Conservation (phyloP, 2,113 vertebrate genomes). For the Hydrochoerus hydrochaeris region DNA sequence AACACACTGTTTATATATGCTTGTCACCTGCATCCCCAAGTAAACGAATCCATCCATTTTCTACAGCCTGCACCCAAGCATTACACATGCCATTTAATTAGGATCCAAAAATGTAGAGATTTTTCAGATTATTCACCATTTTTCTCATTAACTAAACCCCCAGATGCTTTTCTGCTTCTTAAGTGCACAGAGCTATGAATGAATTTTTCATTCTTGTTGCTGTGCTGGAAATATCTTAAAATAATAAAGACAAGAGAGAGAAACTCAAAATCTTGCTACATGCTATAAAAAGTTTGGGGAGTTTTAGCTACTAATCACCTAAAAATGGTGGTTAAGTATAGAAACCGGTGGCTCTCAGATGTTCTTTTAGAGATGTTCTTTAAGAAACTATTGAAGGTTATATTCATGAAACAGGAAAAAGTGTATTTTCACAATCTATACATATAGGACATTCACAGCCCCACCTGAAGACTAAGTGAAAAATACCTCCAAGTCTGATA, state of each 20-base stretch:
- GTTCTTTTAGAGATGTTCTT: not conserved
- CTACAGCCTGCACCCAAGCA: constrained; percentile 41
- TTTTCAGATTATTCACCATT: constrained; percentile 51
- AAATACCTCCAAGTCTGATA: not conserved
- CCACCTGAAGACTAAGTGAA: not conserved
- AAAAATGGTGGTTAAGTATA: constrained; percentile 14
- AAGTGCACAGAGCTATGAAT: constrained; percentile 61
- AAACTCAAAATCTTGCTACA: constrained; percentile 24
- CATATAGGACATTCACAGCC: not conserved
- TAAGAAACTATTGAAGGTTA: constrained; percentile 11
- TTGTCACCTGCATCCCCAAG: constrained; percentile 36
- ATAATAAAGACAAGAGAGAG: constrained; percentile 45
- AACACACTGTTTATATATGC: constrained; percentile 54
- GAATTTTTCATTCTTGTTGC: constrained; percentile 57
- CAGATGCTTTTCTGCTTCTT: constrained; percentile 61
- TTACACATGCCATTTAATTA: constrained; percentile 59
- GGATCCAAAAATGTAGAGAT: constrained; percentile 52
- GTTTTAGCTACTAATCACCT: constrained; percentile 1
- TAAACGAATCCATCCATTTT: constrained; percentile 75
- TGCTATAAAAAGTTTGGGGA: not conserved
- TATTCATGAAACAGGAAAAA: not conserved
- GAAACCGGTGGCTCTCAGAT: not conserved
- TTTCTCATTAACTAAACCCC: constrained; percentile 64
- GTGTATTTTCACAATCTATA: not conserved
- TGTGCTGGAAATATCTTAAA: constrained; percentile 58